phyloP scores from a whole-genome alignment of 2,797 vertebrate species.

The Helarctos malayanus region DNA sequence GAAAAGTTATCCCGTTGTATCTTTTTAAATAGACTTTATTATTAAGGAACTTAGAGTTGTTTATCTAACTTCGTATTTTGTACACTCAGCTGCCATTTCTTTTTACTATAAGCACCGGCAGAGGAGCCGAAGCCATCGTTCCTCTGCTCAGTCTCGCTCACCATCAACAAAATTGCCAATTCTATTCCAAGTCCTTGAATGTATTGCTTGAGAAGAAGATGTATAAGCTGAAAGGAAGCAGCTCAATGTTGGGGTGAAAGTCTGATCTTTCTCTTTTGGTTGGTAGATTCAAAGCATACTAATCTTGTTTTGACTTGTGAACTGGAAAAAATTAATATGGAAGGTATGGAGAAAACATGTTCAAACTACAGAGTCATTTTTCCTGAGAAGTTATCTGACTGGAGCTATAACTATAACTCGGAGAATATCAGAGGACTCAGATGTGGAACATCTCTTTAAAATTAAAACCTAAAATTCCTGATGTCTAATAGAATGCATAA shows the following conservation, averaged over 20 bases:
- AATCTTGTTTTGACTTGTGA: conserved; percentile 62
- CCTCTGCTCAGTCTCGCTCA: conserved; percentile 61
- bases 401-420: conserved; percentile 74
- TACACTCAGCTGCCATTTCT: conserved; percentile 21
- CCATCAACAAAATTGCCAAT: conserved; percentile 75
- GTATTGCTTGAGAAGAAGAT: conserved; percentile 64
- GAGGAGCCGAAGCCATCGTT: conserved; percentile 55
- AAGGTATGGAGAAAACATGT: conserved; percentile 58
- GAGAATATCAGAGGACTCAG: conserved; percentile 58
- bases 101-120: conserved; percentile 44
- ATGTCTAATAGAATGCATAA: conserved; percentile 69
- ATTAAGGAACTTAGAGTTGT: conserved; percentile 34
- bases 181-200: conserved; percentile 67
- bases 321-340: conserved; percentile 70
- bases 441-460: conserved; percentile 69
- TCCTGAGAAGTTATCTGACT: conserved; percentile 62
- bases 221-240: conserved; percentile 59
- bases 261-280: conserved; percentile 67
- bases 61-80: conserved; percentile 50
- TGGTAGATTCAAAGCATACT: conserved; percentile 67
- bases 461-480: conserved; percentile 66
- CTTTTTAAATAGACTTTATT: conserved; percentile 61
- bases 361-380: conserved; percentile 63
- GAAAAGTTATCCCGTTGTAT: background rate
- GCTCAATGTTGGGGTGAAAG: conserved; percentile 45